These are phyloP conservation scores for Harpagus bidentatus DNA, from an alignment of 2,113 vertebrate genomes.

Conservation along the genomic window DNA sequence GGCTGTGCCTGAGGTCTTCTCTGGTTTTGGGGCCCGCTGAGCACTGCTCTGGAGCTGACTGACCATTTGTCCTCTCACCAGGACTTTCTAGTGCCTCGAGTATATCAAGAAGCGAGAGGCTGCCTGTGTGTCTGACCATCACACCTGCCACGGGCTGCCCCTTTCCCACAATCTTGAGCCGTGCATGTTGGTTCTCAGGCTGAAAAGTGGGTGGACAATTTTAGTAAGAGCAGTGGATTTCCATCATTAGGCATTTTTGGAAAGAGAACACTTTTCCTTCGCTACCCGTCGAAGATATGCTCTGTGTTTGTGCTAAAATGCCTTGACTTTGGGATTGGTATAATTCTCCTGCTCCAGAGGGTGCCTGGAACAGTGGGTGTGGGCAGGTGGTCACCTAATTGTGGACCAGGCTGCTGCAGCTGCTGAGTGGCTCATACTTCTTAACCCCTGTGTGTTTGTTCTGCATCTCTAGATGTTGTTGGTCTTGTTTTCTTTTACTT, in stretches of 20 bases:
- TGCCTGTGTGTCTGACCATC: not conserved
- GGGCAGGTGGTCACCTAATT: not conserved
- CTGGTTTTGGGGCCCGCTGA: not conserved
- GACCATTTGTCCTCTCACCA: not conserved
- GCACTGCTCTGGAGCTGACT: fast-evolving
- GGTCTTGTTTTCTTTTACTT: not conserved
- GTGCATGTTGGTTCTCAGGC: fast-evolving
- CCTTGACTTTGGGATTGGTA: not conserved
- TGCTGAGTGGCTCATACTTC: not conserved
- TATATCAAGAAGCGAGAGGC: not conserved
- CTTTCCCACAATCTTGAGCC: fast-evolving
- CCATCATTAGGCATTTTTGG: not conserved
- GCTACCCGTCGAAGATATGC: fast-evolving
- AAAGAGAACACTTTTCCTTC: fast-evolving
- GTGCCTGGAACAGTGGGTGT: not conserved
- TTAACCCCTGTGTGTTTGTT: not conserved
- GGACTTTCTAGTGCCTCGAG: not conserved
- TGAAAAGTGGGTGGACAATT: not conserved
- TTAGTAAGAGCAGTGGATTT: not conserved
- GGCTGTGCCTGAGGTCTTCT: not conserved
- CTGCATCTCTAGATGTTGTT: not conserved
- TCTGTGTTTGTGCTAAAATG: not conserved
- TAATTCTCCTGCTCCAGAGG: not conserved
- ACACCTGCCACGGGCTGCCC: fast-evolving
- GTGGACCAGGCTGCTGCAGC: not conserved